A percentile compares a stretch with the other conserved stretches of the same genome.
phyloP scores from a whole-genome alignment of 2,797 vertebrate species.

The Etheostoma perlongum region DNA sequence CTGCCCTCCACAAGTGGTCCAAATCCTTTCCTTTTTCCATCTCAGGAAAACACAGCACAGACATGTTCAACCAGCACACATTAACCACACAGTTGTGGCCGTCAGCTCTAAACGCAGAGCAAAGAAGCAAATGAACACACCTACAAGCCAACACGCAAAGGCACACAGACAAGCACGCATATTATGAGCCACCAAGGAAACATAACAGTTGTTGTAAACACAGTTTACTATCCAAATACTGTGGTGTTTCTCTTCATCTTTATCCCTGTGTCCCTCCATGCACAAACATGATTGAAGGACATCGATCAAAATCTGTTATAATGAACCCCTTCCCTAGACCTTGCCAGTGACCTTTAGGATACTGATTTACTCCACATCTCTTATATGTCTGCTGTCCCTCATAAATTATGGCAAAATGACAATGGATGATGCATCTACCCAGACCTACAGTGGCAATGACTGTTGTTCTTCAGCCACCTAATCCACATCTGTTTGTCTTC shows the following conservation, averaged over 20 bases:
- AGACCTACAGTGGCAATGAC: conserved; percentile 29
- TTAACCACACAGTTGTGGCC: conserved; percentile 42
- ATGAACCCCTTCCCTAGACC: conserved; percentile 74
- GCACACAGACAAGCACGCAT: conserved; percentile 28
- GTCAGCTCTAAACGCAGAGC: conserved; percentile 16
- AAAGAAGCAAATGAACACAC: conserved; percentile 56
- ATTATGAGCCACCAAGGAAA: conserved; percentile 50
- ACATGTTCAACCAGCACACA: conserved; percentile 46
- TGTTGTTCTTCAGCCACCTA: conserved; percentile 23
- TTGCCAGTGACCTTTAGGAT: conserved; percentile 75
- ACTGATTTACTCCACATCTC: conserved; percentile 74
- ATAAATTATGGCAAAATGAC: conserved; percentile 67
- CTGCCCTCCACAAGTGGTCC: conserved; percentile 56
- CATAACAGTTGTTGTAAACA: conserved; percentile 56
- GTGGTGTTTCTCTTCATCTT: conserved; percentile 29
- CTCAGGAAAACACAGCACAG: conserved; percentile 32
- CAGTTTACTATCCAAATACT: conserved; percentile 15
- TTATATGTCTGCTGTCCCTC: conserved; percentile 72
- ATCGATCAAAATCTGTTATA: conserved; percentile 72
- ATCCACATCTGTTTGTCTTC: conserved; percentile 19
- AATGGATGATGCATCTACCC: conserved; percentile 56
- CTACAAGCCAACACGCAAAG: conserved; percentile 42
- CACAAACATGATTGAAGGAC: conserved; percentile 68
- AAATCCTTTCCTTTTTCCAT: conserved; percentile 64
- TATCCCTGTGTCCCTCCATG: conserved; percentile 29